These are phyloP conservation scores for Caenorhabditis inopinata DNA, from an alignment of 1,140 invertebrate species.

Conservation along the genomic window DNA sequence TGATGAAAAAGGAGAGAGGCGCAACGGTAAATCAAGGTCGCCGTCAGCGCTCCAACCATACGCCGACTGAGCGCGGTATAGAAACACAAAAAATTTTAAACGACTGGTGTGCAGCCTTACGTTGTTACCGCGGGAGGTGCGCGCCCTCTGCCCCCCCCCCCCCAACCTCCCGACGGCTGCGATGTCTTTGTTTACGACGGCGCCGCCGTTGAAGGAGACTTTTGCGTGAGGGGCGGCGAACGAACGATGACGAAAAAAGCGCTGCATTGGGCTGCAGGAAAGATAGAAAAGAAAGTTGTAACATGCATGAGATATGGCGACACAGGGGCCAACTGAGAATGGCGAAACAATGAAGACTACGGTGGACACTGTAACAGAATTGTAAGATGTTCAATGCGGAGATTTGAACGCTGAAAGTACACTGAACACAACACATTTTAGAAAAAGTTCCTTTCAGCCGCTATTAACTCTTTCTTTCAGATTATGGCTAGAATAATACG, in stretches of 20 bases:
- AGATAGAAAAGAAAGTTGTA: background rate
- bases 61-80: background rate
- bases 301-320: slow-evolving; percentile 15
- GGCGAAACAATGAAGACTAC: background rate
- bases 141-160: background rate
- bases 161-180: too few species aligned
- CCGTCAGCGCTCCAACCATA: background rate
- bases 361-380: too few species aligned
- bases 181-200: background rate
- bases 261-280: background rate
- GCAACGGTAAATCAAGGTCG: slow-evolving; percentile 7
- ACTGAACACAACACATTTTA: too few species aligned
- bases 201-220: background rate
- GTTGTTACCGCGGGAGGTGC: slow-evolving; percentile 1
- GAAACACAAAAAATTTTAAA: background rate
- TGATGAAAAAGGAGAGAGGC: background rate
- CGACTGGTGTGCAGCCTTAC: background rate
- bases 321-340: background rate
- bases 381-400: too few species aligned
- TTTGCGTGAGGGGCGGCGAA: background rate
- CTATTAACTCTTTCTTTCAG: too few species aligned
- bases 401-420: too few species aligned
- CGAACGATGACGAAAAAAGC: slow-evolving; percentile 11
- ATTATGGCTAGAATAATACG: too few species aligned
- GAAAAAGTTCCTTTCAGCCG: too few species aligned